Evolutionary conservation across 2,113 vertebrate species (phyloP).

Genomic region (Elephas maximus): DNA sequence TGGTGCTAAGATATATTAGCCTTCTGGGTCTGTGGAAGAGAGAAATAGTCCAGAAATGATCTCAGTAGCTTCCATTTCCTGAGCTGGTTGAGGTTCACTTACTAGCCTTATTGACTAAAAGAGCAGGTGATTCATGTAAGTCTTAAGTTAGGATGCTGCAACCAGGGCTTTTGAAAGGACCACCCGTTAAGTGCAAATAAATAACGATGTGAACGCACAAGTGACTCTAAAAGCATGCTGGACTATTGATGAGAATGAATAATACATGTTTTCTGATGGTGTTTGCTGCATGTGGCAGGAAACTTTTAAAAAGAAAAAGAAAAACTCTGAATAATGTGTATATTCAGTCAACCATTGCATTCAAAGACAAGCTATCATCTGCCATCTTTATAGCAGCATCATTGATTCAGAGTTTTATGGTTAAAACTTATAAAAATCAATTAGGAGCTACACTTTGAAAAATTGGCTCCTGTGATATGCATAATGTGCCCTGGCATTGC

Average conservation of each 20-base stretch:
- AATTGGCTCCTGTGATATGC: neutral
- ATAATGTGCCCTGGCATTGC: too few relatives aligned
- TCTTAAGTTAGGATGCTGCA: neutral
- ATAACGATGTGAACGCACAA: slow-evolving; percentile 7
- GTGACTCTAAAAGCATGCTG: slow-evolving; percentile 57
- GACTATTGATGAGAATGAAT: slow-evolving; percentile 71
- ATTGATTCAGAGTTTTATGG: neutral
- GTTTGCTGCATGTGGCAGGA: slow-evolving; percentile 13
- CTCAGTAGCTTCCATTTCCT: slow-evolving; percentile 55
- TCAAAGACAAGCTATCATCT: neutral
- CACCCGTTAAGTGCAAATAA: slow-evolving; percentile 71
- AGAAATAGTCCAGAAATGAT: slow-evolving; percentile 16
- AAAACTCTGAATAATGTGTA: neutral
- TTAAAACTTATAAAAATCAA: neutral
- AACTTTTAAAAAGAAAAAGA: neutral
- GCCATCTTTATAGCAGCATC: neutral
- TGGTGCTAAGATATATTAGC: neutral
- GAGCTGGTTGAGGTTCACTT: slow-evolving; percentile 62
- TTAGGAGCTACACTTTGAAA: neutral
- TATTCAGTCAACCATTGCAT: neutral
- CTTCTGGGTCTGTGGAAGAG: slow-evolving; percentile 30
- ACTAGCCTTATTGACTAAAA: slow-evolving; percentile 58
- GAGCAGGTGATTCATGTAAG: slow-evolving; percentile 68
- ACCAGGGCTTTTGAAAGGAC: slow-evolving; percentile 59
- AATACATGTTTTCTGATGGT: slow-evolving; percentile 45